Conservation (phyloP, 2,797 vertebrate genomes). For the Cottoperca gobio region DNA sequence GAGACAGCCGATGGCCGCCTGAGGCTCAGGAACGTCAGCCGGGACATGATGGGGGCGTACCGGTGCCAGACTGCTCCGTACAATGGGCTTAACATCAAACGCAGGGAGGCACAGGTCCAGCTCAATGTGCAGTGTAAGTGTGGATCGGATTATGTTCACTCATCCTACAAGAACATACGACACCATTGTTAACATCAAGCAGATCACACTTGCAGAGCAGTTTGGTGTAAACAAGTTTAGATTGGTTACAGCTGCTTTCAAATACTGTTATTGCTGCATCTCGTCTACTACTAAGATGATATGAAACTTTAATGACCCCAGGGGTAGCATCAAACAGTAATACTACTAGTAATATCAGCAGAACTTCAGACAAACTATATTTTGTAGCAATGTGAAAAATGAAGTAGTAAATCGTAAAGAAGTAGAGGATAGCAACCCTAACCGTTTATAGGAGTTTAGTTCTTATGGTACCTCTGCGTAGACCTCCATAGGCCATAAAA, state of each 20-base stretch:
- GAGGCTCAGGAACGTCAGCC: constrained; percentile 88
- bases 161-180: neutral
- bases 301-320: constrained; percentile 31
- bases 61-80: constrained; percentile 96
- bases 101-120: constrained; percentile 91
- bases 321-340: neutral
- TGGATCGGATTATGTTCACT: constrained; percentile 1
- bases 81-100: constrained; percentile 97
- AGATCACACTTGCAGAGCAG: neutral
- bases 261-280: constrained; percentile 4
- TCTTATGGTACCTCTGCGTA: neutral
- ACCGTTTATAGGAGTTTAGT: neutral
- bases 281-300: constrained; percentile 4
- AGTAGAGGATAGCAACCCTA: neutral
- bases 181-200: neutral
- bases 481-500: neutral
- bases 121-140: constrained; percentile 97
- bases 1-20: constrained; percentile 93
- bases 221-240: neutral
- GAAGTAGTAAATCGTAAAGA: neutral
- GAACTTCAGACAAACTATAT: neutral
- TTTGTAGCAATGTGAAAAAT: neutral
- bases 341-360: neutral
- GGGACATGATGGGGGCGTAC: constrained; percentile 93
- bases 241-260: constrained; percentile 11